phyloP scores from a whole-genome alignment of 1,140 invertebrate genomes.

The Calosoma granatense region DNA sequence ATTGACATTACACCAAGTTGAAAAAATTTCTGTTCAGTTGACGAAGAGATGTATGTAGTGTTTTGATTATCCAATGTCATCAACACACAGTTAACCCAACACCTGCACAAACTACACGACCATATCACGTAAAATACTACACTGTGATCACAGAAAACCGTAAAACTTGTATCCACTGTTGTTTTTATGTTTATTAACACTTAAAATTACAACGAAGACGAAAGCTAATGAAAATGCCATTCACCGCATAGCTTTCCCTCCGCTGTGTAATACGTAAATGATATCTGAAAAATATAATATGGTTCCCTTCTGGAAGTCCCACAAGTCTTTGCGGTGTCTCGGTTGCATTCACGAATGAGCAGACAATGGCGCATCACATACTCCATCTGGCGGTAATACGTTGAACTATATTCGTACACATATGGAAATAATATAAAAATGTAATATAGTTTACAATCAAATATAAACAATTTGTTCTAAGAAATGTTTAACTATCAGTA shows the following conservation, averaged over 20 bases:
- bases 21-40: background rate
- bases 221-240: constrained; percentile 7
- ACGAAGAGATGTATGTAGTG: constrained; percentile 17
- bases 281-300: constrained; percentile 32
- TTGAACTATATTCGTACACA: background rate
- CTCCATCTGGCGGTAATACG: background rate
- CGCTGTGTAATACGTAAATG: constrained; percentile 19
- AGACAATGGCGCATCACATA: background rate
- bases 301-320: constrained; percentile 32
- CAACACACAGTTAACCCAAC: constrained; percentile 28
- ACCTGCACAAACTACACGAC: constrained; percentile 26
- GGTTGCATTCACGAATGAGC: constrained; percentile 10
- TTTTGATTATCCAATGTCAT: constrained; percentile 20
- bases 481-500: too few relatives aligned
- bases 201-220: constrained; percentile 4
- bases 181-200: constrained; percentile 2
- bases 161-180: background rate
- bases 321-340: constrained; percentile 29
- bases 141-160: constrained; percentile 10
- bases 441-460: background rate
- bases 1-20: constrained; percentile 34
- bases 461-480: too few relatives aligned
- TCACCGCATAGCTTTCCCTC: constrained; percentile 18
- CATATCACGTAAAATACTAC: constrained; percentile 8
- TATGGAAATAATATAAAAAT: background rate